A percentile compares a stretch with the other conserved stretches of the same genome.
phyloP scores from a whole-genome alignment of 2,888 invertebrate genomes.

The Ischnura elegans region DNA sequence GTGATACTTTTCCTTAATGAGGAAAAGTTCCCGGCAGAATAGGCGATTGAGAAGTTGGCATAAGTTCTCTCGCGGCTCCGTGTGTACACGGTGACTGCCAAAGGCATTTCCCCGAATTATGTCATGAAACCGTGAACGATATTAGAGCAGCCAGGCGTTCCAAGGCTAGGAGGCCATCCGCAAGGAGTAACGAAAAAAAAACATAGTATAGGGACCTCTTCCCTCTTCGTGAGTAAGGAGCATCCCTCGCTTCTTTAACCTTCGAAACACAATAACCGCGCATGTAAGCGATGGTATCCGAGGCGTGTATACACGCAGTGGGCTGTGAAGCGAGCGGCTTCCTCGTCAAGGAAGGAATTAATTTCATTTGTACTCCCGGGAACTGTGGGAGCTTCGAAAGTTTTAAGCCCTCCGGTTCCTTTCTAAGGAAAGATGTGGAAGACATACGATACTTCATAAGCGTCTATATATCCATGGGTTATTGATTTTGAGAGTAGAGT shows the following conservation, averaged over 20 bases:
- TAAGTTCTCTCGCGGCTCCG: not conserved
- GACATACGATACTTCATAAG: not conserved
- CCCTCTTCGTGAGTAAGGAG: not conserved
- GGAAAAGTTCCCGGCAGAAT: conserved; percentile 14
- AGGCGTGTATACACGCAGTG: not conserved
- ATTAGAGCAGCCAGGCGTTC: not conserved
- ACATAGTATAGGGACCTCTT: no score
- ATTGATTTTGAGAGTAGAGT: not conserved
- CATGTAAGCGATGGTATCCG: not conserved
- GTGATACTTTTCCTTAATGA: conserved; percentile 19
- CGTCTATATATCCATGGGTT: not conserved
- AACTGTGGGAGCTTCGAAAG: not conserved
- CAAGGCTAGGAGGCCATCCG: not conserved
- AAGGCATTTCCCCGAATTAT: not conserved
- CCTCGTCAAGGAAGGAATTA: not conserved
- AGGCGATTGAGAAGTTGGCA: conserved; percentile 14
- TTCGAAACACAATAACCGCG: not conserved
- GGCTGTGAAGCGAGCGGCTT: not conserved
- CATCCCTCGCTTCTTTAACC: not conserved
- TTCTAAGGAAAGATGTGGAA: not conserved
- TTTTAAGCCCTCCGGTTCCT: not conserved
- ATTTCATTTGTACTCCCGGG: not conserved
- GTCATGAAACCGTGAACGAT: not conserved
- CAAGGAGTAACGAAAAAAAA: not conserved
- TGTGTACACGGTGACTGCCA: not conserved